These are phyloP conservation scores for Thaleichthys pacificus DNA, from an alignment of 2,797 vertebrate species.

Conservation along the genomic window DNA sequence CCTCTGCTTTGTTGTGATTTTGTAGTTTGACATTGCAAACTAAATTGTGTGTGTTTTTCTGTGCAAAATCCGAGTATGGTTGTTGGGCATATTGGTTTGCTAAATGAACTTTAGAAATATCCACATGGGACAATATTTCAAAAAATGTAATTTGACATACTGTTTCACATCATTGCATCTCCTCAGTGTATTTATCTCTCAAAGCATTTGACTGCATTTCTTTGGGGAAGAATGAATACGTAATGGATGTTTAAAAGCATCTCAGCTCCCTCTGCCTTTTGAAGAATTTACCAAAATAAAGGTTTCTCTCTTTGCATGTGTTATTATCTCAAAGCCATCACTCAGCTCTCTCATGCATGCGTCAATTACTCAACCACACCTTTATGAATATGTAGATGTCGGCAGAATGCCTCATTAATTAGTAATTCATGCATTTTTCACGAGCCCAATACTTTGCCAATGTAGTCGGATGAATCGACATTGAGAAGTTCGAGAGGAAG, in stretches of 20 bases:
- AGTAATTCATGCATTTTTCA: constrained; percentile 85
- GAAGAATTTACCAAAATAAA: constrained; percentile 77
- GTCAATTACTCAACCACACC: constrained; percentile 81
- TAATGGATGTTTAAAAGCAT: constrained; percentile 75
- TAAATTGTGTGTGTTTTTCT: constrained; percentile 53
- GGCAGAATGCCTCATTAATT: constrained; percentile 84
- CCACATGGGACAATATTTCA: constrained; percentile 76
- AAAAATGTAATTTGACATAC: constrained; percentile 81
- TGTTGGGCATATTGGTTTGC: constrained; percentile 69
- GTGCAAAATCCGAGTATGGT: constrained; percentile 63
- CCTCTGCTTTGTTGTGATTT: constrained; percentile 35
- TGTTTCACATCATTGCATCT: constrained; percentile 79
- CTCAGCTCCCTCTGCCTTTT: constrained; percentile 70
- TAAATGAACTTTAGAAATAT: constrained; percentile 82
- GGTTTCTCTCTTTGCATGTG: constrained; percentile 67
- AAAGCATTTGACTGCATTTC: constrained; percentile 76
- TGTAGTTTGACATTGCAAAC: constrained; percentile 47
- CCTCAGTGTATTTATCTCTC: constrained; percentile 77
- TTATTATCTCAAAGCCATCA: constrained; percentile 76
- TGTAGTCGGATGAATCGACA: constrained; percentile 77
- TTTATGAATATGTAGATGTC: constrained; percentile 86
- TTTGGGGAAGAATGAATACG: constrained; percentile 77
- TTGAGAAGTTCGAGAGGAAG: constrained; percentile 62
- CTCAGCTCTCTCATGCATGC: constrained; percentile 77
- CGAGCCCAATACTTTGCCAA: constrained; percentile 74